Evolutionary conservation across 2,113 vertebrate species (phyloP).

Genomic region (Clupea harengus): DNA sequence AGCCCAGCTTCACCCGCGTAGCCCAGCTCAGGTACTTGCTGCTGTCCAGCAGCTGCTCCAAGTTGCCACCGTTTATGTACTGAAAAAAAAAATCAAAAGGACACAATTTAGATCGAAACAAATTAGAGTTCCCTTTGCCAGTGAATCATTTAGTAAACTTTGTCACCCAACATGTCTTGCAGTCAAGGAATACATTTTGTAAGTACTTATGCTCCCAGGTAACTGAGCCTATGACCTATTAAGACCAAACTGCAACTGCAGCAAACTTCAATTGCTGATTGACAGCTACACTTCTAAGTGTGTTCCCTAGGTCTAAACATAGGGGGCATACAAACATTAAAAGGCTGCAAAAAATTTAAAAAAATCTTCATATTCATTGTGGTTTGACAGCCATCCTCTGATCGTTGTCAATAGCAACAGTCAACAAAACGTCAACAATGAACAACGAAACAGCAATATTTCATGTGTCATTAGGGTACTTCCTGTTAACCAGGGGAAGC

Average conservation of each 20-base stretch:
- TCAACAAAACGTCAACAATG: no score
- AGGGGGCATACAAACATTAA: no score
- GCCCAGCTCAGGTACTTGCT: slow-evolving; percentile 89
- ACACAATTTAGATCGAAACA: neutral
- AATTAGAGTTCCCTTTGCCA: neutral
- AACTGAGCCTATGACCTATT: neutral
- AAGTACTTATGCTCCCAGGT: neutral
- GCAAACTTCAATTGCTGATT: neutral
- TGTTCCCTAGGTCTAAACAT: no score
- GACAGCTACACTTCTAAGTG: no score
- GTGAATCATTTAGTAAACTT: neutral
- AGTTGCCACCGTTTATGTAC: slow-evolving; percentile 97
- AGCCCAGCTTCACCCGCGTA: slow-evolving; percentile 84
- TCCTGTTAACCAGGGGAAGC: no score
- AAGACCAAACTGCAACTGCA: neutral
- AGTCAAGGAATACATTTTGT: neutral
- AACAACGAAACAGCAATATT: no score
- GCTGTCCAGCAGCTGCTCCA: slow-evolving; percentile 94
- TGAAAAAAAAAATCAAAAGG: slow-evolving; percentile 55
- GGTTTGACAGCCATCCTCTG: no score
- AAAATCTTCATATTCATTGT: no score
- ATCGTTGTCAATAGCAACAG: no score
- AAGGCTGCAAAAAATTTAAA: no score
- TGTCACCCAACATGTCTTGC: neutral
- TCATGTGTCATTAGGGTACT: no score